phyloP scores from a whole-genome alignment of 2,113 vertebrate genomes.

The Myxocyprinus asiaticus region DNA sequence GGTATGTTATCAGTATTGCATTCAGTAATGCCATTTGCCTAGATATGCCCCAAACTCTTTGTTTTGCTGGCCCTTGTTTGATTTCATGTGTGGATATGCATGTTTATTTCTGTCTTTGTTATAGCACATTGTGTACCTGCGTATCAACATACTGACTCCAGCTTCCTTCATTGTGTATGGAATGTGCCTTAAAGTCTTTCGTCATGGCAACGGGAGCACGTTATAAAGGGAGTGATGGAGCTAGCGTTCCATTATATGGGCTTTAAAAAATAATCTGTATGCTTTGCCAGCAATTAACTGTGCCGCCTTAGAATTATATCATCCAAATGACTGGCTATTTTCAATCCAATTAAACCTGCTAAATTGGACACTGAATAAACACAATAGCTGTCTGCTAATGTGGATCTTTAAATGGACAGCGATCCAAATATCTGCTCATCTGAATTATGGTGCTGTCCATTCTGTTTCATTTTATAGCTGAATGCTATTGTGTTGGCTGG shows the following conservation, averaged over 20 bases:
- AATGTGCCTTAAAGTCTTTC: slow-evolving; percentile 36
- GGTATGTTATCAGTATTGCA: background rate
- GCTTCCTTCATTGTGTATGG: slow-evolving; percentile 23
- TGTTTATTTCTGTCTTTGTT: background rate
- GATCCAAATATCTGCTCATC: background rate
- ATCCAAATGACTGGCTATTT: background rate
- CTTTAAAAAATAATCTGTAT: background rate
- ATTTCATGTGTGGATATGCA: background rate
- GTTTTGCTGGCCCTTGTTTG: background rate
- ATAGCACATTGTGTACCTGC: background rate
- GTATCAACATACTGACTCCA: background rate
- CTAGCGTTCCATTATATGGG: background rate
- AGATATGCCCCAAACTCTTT: background rate
- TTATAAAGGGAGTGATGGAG: background rate
- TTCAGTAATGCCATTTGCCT: slow-evolving; percentile 1
- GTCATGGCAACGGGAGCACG: slow-evolving; percentile 49
- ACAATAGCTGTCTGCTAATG: background rate
- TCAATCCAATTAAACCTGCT: slow-evolving; percentile 13
- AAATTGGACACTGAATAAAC: background rate
- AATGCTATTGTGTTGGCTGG: background rate
- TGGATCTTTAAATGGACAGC: background rate
- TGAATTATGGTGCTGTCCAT: slow-evolving; percentile 10
- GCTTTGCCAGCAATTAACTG: background rate
- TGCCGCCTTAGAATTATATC: slow-evolving; percentile 16
- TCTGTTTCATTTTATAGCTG: slow-evolving; percentile 9